phyloP scores from a whole-genome alignment of 2,888 invertebrate species.

The Ceriagrion tenellum region DNA sequence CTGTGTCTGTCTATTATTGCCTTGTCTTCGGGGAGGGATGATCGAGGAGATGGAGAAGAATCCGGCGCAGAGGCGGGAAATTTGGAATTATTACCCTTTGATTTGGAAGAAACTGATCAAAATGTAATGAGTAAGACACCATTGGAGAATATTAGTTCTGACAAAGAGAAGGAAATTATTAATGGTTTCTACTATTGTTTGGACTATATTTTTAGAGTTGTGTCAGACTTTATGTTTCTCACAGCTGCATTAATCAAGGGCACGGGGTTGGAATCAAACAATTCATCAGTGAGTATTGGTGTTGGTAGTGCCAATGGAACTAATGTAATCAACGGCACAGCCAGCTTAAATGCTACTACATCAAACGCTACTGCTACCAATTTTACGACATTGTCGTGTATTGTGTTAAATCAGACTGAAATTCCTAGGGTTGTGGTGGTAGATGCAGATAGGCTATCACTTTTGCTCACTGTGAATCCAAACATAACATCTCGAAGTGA shows the following conservation, averaged over 20 bases:
- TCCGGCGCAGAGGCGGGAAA: conserved; percentile 19
- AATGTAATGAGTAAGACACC: conserved; percentile 61
- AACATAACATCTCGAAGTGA: conserved; percentile 84
- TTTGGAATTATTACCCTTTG: conserved; percentile 40
- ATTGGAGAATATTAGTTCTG: conserved; percentile 55
- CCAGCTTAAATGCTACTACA: conserved; percentile 11
- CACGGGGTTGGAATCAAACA: conserved; percentile 26
- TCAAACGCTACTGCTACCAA: conserved; percentile 28
- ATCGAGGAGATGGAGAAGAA: conserved; percentile 23
- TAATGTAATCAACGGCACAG: neutral
- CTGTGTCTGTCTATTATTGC: conserved; percentile 4
- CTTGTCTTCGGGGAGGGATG: conserved; percentile 22
- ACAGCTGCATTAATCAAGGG: conserved; percentile 51
- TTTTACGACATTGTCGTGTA: conserved; percentile 43
- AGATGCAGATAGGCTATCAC: conserved; percentile 85
- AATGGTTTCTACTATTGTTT: conserved; percentile 49
- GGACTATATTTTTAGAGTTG: conserved; percentile 45
- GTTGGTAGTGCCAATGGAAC: conserved; percentile 1
- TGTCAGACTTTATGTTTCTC: conserved; percentile 50
- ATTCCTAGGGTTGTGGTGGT: conserved; percentile 81
- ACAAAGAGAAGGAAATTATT: conserved; percentile 49
- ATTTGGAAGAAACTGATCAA: conserved; percentile 59
- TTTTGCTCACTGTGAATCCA: conserved; percentile 82
- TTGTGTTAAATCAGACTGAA: conserved; percentile 14
- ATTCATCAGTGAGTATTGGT: neutral